Base-by-base conservation (phyloP, 2,797 vertebrate genomes). In the Hafferia zeledoni region DNA sequence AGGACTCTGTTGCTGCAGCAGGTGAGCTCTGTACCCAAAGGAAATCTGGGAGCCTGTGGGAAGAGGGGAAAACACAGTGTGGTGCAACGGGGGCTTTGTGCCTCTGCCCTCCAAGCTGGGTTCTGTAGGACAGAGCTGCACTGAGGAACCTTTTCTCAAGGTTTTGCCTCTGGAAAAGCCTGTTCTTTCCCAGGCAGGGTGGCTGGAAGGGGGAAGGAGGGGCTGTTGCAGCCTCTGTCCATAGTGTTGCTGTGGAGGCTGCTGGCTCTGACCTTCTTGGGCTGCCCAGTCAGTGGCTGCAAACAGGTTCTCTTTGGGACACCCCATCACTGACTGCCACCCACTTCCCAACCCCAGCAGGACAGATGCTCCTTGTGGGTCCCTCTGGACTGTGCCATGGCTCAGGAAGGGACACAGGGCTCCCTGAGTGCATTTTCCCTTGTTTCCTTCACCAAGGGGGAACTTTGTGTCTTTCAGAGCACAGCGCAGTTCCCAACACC, bases 391-490 rank as follows among this genome's bases (percentile, higher is more conserved):
- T 0, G 0, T 30, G 50, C 49, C 2, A 1, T 28, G 71, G 28
- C 33, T 80, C 47, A 11, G 55, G 43, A 71, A 43, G 70, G 75
- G 49, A 37, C 15, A 33, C 20, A 11, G 60, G 16, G 16, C 67
- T 91, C 1, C 11, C 22, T 35, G 63, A 68, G 25, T 0, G 1
- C 0, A 0, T 43, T 57, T 20, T 15, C 6, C n/a, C n/a, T 6
- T 20, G 12, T 27, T 72, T 63, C 41, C 68, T 76, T 93, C 77
- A 79, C 41, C 22, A 33, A 39, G 27, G 5, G 19, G 24, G 13
- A 79, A 33, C 16, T 80, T 55, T 90, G 11, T 89, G 57, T 95
- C 71, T 97, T 97, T 30, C 97, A 97, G 96, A 57, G 3, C 31
- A 53, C 24, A n/a, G 2, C 1, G 3, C 3, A 1, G 49, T 14